Evolutionary conservation across 2,113 vertebrate species (phyloP).

Genomic region (Meriones unguiculatus): DNA sequence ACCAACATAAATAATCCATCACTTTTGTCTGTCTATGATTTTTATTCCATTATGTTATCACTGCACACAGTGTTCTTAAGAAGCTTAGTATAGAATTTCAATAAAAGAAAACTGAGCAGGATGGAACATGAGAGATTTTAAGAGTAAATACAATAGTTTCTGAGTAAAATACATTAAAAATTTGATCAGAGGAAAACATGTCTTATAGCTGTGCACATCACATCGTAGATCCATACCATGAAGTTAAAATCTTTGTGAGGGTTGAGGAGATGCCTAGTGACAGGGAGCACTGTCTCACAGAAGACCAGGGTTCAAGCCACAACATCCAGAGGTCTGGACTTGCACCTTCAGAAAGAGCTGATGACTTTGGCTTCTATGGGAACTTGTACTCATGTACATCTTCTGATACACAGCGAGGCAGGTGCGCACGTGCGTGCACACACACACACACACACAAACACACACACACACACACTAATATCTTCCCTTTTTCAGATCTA

Average conservation of each 20-base stretch:
- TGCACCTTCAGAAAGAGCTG: not conserved
- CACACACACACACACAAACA: not conserved
- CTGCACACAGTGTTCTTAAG: not conserved
- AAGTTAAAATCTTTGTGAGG: not conserved
- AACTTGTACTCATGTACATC: not conserved
- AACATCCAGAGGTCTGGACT: not conserved
- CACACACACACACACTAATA: not conserved
- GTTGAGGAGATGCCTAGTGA: not conserved
- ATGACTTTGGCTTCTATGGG: not conserved
- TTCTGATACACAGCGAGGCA: not conserved
- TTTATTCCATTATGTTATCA: not conserved
- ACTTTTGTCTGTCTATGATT: not conserved
- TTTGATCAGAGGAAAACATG: not conserved
- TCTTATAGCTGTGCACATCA: not conserved
- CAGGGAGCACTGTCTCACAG: too few species aligned
- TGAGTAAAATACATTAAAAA: constrained; percentile 6
- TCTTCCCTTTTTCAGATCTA: not conserved
- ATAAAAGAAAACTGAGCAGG: constrained; percentile 32
- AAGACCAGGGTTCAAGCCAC: not conserved
- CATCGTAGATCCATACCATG: not conserved
- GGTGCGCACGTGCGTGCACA: rapidly evolving
- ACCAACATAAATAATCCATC: constrained; percentile 11
- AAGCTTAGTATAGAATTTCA: not conserved
- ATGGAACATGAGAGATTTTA: not conserved
- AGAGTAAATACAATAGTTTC: constrained; percentile 19